Evolutionary conservation across 1,140 invertebrate genomes (phyloP).

Genomic region (Nasonia longicornis): DNA sequence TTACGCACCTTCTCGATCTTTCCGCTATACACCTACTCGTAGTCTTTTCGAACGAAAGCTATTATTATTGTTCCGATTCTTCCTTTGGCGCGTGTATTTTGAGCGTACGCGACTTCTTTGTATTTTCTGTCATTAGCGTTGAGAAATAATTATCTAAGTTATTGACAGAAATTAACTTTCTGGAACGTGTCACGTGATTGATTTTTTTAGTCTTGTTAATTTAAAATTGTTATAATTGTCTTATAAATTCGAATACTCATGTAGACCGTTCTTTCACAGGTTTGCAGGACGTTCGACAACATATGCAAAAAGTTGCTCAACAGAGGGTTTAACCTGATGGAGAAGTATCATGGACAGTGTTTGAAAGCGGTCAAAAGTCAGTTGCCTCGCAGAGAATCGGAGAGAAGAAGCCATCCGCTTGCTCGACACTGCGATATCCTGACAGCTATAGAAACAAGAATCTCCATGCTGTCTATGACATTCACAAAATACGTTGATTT

Average conservation of each 20-base stretch:
- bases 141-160: conserved; percentile 1
- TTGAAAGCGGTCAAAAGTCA: conserved; percentile 84
- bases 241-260: neutral
- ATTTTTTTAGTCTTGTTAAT: too few species aligned
- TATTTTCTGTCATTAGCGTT: neutral
- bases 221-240: too few species aligned
- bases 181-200: too few species aligned
- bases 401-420: conserved; percentile 85
- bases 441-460: conserved; percentile 89
- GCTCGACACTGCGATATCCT: conserved; percentile 90
- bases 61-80: too few species aligned
- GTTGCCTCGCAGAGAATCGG: conserved; percentile 89
- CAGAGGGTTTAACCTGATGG: conserved; percentile 83
- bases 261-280: conserved; percentile 69
- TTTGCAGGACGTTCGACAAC: conserved; percentile 84
- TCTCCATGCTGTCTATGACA: conserved; percentile 93
- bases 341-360: conserved; percentile 81
- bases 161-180: neutral
- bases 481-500: conserved; percentile 88
- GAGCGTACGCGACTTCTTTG: neutral
- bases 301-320: conserved; percentile 82
- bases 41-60: too few species aligned
- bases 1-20: neutral
- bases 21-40: neutral
- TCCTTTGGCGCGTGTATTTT: neutral